Evolutionary conservation across 2,888 invertebrate species (phyloP).

Genomic region (Caenorhabditis macrosperma): DNA sequence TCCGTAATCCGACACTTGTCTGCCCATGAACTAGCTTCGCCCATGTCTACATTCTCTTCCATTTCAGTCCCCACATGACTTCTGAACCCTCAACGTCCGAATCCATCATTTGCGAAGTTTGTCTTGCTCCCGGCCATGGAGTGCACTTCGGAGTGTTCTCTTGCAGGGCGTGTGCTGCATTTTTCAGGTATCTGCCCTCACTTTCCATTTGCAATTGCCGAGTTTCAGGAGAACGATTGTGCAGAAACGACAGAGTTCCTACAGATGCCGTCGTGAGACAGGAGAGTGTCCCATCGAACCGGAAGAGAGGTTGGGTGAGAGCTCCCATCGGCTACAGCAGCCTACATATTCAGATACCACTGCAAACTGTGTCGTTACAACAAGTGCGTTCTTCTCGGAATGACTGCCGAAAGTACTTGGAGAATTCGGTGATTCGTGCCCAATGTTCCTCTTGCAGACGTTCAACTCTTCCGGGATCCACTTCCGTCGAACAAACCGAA

Average conservation of each 20-base stretch:
- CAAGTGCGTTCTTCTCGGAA: slow-evolving; percentile 54
- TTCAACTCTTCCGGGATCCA: slow-evolving; percentile 51
- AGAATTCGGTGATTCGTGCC: not conserved
- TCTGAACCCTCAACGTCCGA: not conserved
- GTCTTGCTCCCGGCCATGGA: slow-evolving; percentile 8
- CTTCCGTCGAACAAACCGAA: not conserved
- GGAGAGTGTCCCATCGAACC: slow-evolving; percentile 31
- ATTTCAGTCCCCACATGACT: not conserved
- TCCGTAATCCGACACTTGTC: not conserved
- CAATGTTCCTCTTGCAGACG: slow-evolving; percentile 28
- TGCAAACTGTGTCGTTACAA: slow-evolving; percentile 60
- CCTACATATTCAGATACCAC: slow-evolving; percentile 29
- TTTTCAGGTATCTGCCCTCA: not conserved
- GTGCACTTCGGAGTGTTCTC: slow-evolving; percentile 22
- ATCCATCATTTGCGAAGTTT: slow-evolving; percentile 9
- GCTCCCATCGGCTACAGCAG: not conserved
- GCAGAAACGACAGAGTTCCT: slow-evolving; percentile 26
- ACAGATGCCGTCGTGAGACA: slow-evolving; percentile 44
- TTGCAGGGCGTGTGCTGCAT: slow-evolving; percentile 33
- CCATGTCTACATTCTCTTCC: not conserved
- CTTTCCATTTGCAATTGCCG: not conserved
- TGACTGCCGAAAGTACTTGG: slow-evolving; percentile 56
- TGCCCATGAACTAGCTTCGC: no score
- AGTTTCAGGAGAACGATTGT: slow-evolving; percentile 57
- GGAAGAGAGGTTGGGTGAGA: slow-evolving; percentile 7